Percentiles rank a stretch among this genome's conserved stretches.
phyloP scores from a whole-genome alignment of 1,140 invertebrate species.

The Caenorhabditis elegans region WBcel235 BX284606.5:9802001-9802500 shows the following conservation, averaged over 20 bases:
- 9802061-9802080: too few relatives aligned
- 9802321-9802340: conserved; percentile 59
- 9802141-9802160: conserved; percentile 43
- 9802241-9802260: not conserved
- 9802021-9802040: too few relatives aligned
- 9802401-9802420: conserved; percentile 56
- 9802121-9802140: conserved; percentile 53
- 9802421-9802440: conserved; percentile 56
- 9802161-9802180: conserved; percentile 36
- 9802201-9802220: not conserved
- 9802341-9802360: conserved; percentile 59
- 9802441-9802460: not conserved
- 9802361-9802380: conserved; percentile 53
- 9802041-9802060: too few relatives aligned
- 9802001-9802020: too few relatives aligned
- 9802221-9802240: not conserved
- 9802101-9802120: conserved; percentile 59
- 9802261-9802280: not conserved
- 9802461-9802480: conserved; percentile 56
- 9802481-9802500: conserved; percentile 60
- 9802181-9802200: conserved; percentile 43
- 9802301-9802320: conserved; percentile 50
- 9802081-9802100: too few relatives aligned
- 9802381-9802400: not conserved
- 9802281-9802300: conserved; percentile 30